Evolutionary conservation across 2,113 vertebrate genomes (phyloP).

Genomic region (Prochilodus magdalenae): DNA sequence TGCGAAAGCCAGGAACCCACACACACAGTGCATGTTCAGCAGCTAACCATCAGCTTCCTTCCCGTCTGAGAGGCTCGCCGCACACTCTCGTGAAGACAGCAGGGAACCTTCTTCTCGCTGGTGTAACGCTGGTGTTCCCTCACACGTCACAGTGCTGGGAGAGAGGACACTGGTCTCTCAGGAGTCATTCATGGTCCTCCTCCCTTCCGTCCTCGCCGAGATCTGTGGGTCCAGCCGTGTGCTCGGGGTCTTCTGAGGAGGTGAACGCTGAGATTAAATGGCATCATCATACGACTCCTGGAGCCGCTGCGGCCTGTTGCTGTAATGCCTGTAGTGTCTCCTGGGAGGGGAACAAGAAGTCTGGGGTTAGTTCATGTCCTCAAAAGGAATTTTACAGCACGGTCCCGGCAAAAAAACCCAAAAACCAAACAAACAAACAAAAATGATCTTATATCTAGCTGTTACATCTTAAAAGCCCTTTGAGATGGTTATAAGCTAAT

Average conservation of each 20-base stretch:
- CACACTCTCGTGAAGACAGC: not conserved
- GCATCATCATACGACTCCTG: slow-evolving; percentile 51
- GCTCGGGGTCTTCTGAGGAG: not conserved
- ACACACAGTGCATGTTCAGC: not conserved
- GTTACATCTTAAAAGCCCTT: too few species aligned
- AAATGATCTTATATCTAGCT: too few species aligned
- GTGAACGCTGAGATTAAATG: not conserved
- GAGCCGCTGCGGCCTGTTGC: slow-evolving; percentile 65
- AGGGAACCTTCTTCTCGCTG: too few species aligned
- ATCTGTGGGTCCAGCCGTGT: not conserved
- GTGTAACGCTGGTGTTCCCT: not conserved
- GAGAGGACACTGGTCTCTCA: not conserved
- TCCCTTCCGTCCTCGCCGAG: not conserved
- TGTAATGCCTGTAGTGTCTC: slow-evolving; percentile 43
- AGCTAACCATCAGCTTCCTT: slow-evolving; percentile 55
- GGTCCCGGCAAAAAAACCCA: too few species aligned
- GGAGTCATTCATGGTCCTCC: not conserved
- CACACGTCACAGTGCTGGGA: slow-evolving; percentile 51
- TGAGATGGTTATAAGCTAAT: too few species aligned
- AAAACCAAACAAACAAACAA: too few species aligned
- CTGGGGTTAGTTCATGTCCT: not conserved
- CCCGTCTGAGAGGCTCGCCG: slow-evolving; percentile 8
- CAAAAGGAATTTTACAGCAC: too few species aligned
- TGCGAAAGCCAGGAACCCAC: not conserved
- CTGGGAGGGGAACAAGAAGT: slow-evolving; percentile 50